These are phyloP conservation scores for Semotilus atromaculatus DNA, from an alignment of 2,797 vertebrate species.

Conservation along the genomic window DNA sequence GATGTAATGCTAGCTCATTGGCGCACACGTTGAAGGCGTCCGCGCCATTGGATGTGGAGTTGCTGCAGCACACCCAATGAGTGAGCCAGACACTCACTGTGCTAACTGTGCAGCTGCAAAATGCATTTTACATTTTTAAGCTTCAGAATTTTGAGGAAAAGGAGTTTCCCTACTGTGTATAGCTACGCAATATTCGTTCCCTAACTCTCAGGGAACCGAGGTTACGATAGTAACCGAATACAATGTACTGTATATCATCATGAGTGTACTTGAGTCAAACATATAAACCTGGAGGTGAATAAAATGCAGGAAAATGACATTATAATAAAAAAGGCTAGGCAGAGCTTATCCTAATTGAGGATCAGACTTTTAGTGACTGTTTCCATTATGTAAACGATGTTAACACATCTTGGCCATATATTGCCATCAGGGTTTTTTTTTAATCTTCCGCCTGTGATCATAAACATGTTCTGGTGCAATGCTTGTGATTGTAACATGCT, in stretches of 20 bases:
- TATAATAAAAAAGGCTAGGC: constrained; percentile 82
- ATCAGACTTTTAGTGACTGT: constrained; percentile 99
- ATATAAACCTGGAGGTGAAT: constrained; percentile 90
- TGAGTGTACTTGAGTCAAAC: constrained; percentile 60
- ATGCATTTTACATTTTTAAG: too few relatives aligned
- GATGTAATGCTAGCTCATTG: too few relatives aligned
- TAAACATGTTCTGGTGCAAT: constrained; percentile 99
- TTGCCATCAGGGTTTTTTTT: constrained; percentile 99
- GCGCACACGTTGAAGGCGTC: too few relatives aligned
- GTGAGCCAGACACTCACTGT: too few relatives aligned
- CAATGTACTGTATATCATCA: constrained; percentile 26
- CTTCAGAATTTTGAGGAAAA: too few relatives aligned
- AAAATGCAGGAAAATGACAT: constrained; percentile 75
- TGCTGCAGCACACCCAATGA: too few relatives aligned
- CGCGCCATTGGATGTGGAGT: too few relatives aligned
- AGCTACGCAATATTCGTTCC: too few relatives aligned
- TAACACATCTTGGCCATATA: constrained; percentile 95
- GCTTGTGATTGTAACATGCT: constrained; percentile 99
- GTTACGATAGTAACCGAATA: too few relatives aligned
- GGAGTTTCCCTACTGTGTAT: too few relatives aligned
- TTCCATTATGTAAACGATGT: constrained; percentile 99
- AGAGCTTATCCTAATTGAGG: constrained; percentile 87
- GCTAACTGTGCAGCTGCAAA: too few relatives aligned
- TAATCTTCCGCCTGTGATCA: constrained; percentile 99
- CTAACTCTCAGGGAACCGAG: too few relatives aligned